Evolutionary conservation across 2,888 invertebrate species (phyloP), one percentile per base, ranked within the genome.

Genomic region (Ypsolopha sequella): DNA sequence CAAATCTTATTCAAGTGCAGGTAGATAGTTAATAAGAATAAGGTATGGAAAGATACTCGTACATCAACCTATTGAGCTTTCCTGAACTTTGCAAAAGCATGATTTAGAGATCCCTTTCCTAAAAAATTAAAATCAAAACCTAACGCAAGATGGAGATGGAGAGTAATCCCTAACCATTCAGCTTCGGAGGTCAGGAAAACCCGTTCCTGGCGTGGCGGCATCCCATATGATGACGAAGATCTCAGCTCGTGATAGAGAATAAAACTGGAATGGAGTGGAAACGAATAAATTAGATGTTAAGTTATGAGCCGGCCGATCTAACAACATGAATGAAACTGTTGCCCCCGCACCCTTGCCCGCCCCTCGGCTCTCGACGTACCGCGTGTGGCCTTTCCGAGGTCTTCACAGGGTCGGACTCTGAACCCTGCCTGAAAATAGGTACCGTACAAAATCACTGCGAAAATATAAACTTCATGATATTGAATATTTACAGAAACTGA

Each of bases 231-330:
- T n/a, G 39, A 39, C 13, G 43, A 10, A 41, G 49, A 49, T 49
- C 41, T n/a, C 8, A 9, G 13, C 36, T 10, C 14, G 34, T 11
- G 50, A 43, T 50, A 50, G 50, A 43, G 50, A 43, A 41, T 50
- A 41, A 50, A 50, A 43, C 43, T 50, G 49, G 49, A 54, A 57
- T 54, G 65, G 59, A 67, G 64, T 65, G 70, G 67, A 73, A 66
- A 76, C 68, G 80, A 79, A 86, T 86, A 86, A 85, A 86, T 86
- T 85, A 84, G 71, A 73, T 78, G 85, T 77, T 81, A 86, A 86
- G 75, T 86, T 86, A 86, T 86, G 85, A 85, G 80, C 79, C 79
- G 81, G 63, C 73, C 73, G 73, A 73, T 82, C 85, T 84, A 85
- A 84, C 81, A 80, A 86, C 87, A 87, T 87, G 87, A 87, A 87